These are phyloP conservation scores for Colaptes auratus DNA, from an alignment of 2,113 vertebrate species.

Conservation along the genomic window DNA sequence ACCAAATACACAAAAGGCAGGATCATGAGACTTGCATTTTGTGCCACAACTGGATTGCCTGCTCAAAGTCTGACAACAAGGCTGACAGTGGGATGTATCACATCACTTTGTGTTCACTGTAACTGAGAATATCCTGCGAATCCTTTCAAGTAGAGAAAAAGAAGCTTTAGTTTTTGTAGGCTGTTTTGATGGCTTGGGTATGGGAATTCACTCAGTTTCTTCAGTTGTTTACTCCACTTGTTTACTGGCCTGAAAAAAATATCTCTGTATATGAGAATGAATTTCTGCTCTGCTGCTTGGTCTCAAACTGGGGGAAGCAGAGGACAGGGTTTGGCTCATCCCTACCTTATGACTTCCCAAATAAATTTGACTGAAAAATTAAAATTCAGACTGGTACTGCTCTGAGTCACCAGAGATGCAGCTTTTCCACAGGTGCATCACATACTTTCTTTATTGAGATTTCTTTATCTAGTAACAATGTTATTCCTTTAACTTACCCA, in stretches of 20 bases:
- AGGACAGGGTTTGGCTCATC: not conserved
- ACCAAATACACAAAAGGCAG: not conserved
- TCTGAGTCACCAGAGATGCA: not conserved
- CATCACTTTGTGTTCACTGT: not conserved
- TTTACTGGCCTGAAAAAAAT: not conserved
- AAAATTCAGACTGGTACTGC: not conserved
- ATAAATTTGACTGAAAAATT: not conserved
- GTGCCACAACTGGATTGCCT: rapidly evolving
- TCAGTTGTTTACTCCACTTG: not conserved
- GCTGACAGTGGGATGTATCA: not conserved
- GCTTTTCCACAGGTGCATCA: not conserved
- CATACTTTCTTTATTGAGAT: not conserved
- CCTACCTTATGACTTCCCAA: not conserved
- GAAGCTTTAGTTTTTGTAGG: not conserved
- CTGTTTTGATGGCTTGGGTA: not conserved
- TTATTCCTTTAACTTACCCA: not conserved
- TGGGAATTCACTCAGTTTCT: not conserved
- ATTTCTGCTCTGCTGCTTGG: not conserved
- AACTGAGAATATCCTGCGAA: not conserved
- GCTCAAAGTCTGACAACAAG: not conserved
- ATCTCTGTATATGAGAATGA: not conserved
- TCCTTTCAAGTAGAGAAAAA: not conserved
- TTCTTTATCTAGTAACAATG: not conserved
- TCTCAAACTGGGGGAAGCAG: not conserved
- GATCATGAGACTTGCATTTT: not conserved